Conservation (phyloP, 2,888 invertebrate species). For the Camptogramma bilineatum region DNA sequence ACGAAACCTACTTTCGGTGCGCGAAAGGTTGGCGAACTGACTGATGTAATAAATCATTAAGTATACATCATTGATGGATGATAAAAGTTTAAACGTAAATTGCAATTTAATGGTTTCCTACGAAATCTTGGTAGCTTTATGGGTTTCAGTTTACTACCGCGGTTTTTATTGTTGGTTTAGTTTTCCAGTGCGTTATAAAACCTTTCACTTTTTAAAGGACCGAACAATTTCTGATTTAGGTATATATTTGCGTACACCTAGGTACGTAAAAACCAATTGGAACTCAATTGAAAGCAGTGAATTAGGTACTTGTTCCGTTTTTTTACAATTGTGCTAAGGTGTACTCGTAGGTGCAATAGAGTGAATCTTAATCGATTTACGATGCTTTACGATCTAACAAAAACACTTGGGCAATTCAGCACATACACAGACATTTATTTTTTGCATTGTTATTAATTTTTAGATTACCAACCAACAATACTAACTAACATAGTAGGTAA, state of each 20-base stretch:
- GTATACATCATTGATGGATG: constrained; percentile 49
- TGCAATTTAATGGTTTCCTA: constrained; percentile 44
- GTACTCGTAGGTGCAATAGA: too few species aligned
- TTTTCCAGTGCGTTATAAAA: constrained; percentile 22
- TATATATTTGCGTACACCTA: neutral
- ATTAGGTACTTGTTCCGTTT: too few species aligned
- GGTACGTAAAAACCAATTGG: neutral
- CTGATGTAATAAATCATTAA: constrained; percentile 60
- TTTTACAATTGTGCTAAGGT: too few species aligned
- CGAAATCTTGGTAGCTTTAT: constrained; percentile 39
- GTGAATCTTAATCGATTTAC: too few species aligned
- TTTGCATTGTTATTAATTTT: too few species aligned
- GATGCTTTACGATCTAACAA: too few species aligned
- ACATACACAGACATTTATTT: too few species aligned
- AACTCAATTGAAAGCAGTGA: too few species aligned
- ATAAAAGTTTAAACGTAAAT: constrained; percentile 42
- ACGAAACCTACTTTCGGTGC: constrained; percentile 30
- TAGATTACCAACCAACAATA: too few species aligned
- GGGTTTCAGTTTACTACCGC: constrained; percentile 30
- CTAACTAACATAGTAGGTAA: too few species aligned
- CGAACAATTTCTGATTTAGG: neutral
- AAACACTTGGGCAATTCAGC: too few species aligned
- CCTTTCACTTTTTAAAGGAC: constrained; percentile 1
- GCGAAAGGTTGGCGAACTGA: constrained; percentile 33
- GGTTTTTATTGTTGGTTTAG: constrained; percentile 15